Evolutionary conservation across 1,140 invertebrate species (phyloP).

Genomic region (Listronotus oregonensis): DNA sequence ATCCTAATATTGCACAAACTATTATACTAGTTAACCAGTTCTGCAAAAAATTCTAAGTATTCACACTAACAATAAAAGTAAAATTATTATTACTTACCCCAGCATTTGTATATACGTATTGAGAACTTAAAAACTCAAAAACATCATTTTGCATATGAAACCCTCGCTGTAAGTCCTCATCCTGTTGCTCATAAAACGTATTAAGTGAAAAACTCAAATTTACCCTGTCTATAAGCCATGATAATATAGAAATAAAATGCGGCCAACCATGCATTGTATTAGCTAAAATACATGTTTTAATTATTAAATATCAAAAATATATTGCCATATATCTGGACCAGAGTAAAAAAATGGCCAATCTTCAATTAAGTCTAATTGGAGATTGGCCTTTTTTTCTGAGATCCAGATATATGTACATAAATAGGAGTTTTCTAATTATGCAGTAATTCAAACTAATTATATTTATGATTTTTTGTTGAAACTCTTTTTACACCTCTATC

Average conservation of each 20-base stretch:
- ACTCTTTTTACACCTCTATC: too few relatives aligned
- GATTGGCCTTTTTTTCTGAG: too few relatives aligned
- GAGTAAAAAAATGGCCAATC: too few relatives aligned
- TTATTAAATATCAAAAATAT: too few relatives aligned
- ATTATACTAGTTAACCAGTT: not conserved
- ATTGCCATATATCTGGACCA: too few relatives aligned
- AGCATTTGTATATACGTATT: not conserved
- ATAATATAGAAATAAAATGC: constrained; percentile 7
- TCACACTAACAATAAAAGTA: not conserved
- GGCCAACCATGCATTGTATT: constrained; percentile 15
- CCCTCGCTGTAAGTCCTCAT: not conserved
- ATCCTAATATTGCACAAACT: too few relatives aligned
- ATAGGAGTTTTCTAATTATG: too few relatives aligned
- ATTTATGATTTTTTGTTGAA: too few relatives aligned
- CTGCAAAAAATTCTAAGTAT: not conserved
- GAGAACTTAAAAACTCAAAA: not conserved
- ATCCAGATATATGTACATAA: too few relatives aligned
- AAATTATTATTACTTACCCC: not conserved
- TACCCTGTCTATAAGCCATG: constrained; percentile 1
- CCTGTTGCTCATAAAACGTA: not conserved
- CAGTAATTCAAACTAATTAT: too few relatives aligned
- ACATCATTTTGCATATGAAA: not conserved
- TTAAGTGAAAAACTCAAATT: not conserved
- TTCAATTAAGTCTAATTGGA: too few relatives aligned
- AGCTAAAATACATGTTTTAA: not conserved